Base-by-base conservation (phyloP, 2,888 invertebrate species). In the Julus scandinavius region DNA sequence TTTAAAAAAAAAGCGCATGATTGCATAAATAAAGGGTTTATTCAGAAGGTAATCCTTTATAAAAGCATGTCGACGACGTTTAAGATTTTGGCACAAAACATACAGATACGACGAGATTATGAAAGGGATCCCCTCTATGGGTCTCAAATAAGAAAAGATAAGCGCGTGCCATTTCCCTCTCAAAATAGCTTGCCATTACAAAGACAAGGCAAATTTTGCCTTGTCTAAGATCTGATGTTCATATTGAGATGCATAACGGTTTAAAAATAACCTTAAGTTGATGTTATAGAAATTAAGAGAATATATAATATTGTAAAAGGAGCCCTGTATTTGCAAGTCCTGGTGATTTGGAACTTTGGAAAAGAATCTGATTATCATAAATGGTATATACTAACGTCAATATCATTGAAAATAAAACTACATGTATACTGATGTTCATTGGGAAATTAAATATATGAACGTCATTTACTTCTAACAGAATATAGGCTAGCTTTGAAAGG, bases 11-110 rank as follows among this genome's bases (percentile, higher is more conserved):
- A 45, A 45, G n/a, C 63, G 72, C 72, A 72, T 72, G 72, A 72
- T 72, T 72, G 72, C 72, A 72, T 72, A 29, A 72, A 72, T 29
- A 72, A n/a, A n/a, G 72, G 72, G 72, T 72, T 72, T 72, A 29
- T 29, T 11, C 72, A 11, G 72, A 29, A 72, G 72, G 72, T 72
- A 72, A 72, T 29, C 72, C 72, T 72, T 72, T 72, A 29, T 29
- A 72, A 72, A 72, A 72, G 72, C 72, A 29, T 72, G 29, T 72
- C 72, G 72, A 72, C 29, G 11, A n/a, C 72, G 72, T 72, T 72
- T 72, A 72, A 72, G 72, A 72, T 72, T 72, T 72, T 29, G 29
- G 72, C 72, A 72, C 72, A 72, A 72, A 29, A 72, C 72, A 29
- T 29, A 29, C 6, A 72, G 72, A 72, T 72, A 29, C 72, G 72